Conservation (phyloP, 2,113 vertebrate genomes). For the Lynx canadensis region DNA sequence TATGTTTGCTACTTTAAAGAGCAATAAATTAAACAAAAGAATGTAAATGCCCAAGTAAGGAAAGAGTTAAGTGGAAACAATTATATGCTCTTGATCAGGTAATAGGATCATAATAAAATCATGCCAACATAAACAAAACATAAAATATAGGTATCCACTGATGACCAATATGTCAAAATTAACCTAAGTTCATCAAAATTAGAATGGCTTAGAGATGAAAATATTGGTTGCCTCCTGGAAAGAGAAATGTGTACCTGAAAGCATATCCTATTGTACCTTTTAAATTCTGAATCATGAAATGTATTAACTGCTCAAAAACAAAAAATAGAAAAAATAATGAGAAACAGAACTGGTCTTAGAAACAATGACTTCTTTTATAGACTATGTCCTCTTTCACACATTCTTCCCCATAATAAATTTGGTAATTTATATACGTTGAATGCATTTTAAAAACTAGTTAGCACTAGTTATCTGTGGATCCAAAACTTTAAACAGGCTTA, state of each 20-base stretch:
- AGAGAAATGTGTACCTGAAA: neutral
- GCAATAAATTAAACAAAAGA: conserved; percentile 46
- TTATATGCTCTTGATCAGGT: neutral
- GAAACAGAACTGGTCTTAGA: conserved; percentile 25
- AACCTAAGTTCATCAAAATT: conserved; percentile 38
- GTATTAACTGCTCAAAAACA: neutral
- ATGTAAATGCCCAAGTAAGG: neutral
- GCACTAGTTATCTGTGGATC: neutral
- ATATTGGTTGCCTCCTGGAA: neutral
- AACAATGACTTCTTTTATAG: neutral
- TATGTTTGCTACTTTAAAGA: neutral
- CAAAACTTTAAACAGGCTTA: conserved; percentile 21
- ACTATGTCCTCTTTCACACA: neutral
- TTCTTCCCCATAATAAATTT: neutral
- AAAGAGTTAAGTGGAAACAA: conserved; percentile 25
- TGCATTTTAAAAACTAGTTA: neutral
- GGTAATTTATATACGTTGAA: neutral
- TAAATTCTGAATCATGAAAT: neutral
- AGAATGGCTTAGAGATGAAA: conserved; percentile 28
- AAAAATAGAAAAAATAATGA: neutral
- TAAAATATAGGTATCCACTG: conserved; percentile 14
- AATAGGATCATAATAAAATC: conserved; percentile 5
- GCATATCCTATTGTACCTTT: neutral
- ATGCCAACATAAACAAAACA: conserved; percentile 14
- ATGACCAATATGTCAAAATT: conserved; percentile 32